Evolutionary conservation across 2,888 invertebrate genomes (phyloP).

Genomic region (Metopia argyrocephala): DNA sequence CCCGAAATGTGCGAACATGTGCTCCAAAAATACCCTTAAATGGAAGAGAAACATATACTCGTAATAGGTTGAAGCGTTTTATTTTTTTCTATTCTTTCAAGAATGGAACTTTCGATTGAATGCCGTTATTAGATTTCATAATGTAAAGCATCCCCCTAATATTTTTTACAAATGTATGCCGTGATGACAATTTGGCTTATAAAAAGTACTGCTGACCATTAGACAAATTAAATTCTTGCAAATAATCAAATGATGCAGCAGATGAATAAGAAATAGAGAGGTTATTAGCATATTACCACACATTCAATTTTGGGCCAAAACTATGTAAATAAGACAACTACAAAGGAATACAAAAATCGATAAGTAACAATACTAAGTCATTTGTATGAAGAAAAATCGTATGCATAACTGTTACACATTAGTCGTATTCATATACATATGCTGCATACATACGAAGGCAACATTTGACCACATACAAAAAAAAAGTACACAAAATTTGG

Average conservation of each 20-base stretch:
- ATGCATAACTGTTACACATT: neutral
- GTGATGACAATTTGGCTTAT: neutral
- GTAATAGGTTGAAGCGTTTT: too few relatives aligned
- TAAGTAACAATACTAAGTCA: slow-evolving; percentile 41
- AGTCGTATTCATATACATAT: neutral
- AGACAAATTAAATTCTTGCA: slow-evolving; percentile 54
- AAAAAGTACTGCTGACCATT: slow-evolving; percentile 37
- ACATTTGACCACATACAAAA: slow-evolving; percentile 30
- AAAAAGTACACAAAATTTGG: slow-evolving; percentile 23
- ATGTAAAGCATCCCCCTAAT: too few relatives aligned
- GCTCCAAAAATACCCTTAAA: too few relatives aligned
- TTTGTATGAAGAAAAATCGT: slow-evolving; percentile 40
- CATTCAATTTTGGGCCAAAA: slow-evolving; percentile 38
- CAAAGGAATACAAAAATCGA: slow-evolving; percentile 34
- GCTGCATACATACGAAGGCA: neutral
- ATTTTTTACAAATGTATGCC: neutral
- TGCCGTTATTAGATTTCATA: too few relatives aligned
- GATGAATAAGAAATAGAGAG: slow-evolving; percentile 28
- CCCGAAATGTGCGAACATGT: too few relatives aligned
- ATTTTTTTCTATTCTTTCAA: too few relatives aligned
- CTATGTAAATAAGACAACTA: neutral
- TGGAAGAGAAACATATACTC: too few relatives aligned
- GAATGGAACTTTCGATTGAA: too few relatives aligned
- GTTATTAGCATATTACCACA: slow-evolving; percentile 62
- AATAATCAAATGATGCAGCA: slow-evolving; percentile 57